phyloP scores from a whole-genome alignment of 2,888 invertebrate genomes.

The Rutpela maculata region DNA sequence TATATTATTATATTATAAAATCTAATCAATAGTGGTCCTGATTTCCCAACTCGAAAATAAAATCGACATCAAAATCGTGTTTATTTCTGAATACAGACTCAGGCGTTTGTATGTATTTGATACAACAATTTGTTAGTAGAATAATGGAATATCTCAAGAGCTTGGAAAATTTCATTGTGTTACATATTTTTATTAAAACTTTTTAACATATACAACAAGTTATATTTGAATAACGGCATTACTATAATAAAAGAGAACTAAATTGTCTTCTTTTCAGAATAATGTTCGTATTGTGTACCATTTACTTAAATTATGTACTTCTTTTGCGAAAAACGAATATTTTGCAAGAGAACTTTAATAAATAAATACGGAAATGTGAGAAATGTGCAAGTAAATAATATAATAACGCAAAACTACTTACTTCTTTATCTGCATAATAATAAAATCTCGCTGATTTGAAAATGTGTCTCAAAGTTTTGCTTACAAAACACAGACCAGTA shows the following conservation, averaged over 20 bases:
- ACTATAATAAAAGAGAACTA: neutral
- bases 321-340: neutral
- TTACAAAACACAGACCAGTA: too few species aligned
- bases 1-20: too few species aligned
- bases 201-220: neutral
- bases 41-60: too few species aligned
- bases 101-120: neutral
- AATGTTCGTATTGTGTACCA: neutral
- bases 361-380: neutral
- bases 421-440: too few species aligned
- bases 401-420: too few species aligned
- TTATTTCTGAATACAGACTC: too few species aligned
- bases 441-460: too few species aligned
- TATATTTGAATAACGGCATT: neutral
- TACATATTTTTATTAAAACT: constrained; percentile 3
- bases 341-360: neutral
- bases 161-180: neutral
- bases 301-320: neutral
- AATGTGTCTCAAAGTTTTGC: too few species aligned
- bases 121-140: neutral
- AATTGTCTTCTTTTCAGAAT: neutral
- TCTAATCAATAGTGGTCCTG: too few species aligned
- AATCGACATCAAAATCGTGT: too few species aligned
- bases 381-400: neutral
- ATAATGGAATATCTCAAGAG: neutral